Base-by-base conservation (phyloP, 2,888 invertebrate species). In the Amphimallon solstitiale region DNA sequence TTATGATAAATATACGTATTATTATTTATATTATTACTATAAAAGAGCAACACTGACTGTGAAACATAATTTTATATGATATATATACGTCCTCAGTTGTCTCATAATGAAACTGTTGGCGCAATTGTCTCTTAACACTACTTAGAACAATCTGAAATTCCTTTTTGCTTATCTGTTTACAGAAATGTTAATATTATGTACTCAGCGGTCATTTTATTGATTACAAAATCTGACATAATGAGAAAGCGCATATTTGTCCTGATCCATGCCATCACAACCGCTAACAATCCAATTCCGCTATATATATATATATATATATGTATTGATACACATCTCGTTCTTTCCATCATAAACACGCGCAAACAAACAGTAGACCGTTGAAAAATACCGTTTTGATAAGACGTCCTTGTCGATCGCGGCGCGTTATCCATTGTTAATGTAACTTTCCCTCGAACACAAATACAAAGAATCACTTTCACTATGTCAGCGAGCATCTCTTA, bases 371-470 rank as follows among this genome's bases (percentile, higher is more conserved):
- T 10, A 45, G 9, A 15, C 43, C n/a, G 40, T 23, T 23, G 40
- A 40, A 56, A 38, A 43, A 56, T 43, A 23, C 43, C 43, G 12
- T 40, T 40, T 12, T 56, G 54, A 56, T 56, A 56, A 56, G 54
- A 40, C 56, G 48, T 54, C 21, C 52, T 43, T 29, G 56, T 14
- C 40, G 54, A 54, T 38, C 54, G 9, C 19, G 38, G 37, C 37
- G 10, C 56, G 56, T 21, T 37, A 38, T 37, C 40, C 56, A 56
- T 56, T 56, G 56, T 56, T 56, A 40, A 23, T 56, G 29, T 56
- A 40, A 56, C 56, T 56, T 56, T 56, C 56, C 43, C 56, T 56
- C 19, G 56, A 40, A 43, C 56, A 15, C 43, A 40, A 40, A 14
- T 40, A 43, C 56, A 43, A 37, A 38, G 38, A 38, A 43, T 29